Percentiles rank a stretch among this genome's conserved stretches.
Conservation (phyloP, 2,888 invertebrate genomes). For the Lobophora halterata region DNA sequence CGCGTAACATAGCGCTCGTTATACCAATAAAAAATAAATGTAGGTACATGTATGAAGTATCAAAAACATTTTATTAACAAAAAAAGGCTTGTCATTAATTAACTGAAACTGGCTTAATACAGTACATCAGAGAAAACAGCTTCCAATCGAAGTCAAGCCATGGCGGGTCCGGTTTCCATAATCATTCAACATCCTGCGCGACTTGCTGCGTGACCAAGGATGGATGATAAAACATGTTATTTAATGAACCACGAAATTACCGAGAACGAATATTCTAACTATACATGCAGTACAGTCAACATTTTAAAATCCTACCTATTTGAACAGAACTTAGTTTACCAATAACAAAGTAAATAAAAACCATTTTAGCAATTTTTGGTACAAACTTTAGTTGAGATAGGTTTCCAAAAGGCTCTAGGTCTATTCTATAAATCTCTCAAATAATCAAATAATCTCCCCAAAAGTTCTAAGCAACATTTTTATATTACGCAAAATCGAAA, state of each 20-base stretch:
- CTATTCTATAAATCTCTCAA: constrained; percentile 2
- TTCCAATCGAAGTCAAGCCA: constrained; percentile 12
- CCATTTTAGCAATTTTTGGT: neutral
- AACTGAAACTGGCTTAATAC: constrained; percentile 13
- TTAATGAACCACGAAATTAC: no score
- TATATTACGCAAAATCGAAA: constrained; percentile 10
- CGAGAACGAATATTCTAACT: no score
- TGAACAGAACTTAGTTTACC: no score
- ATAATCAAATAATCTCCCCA: neutral
- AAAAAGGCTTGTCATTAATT: constrained; percentile 16
- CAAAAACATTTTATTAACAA: constrained; percentile 10
- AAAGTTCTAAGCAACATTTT: neutral
- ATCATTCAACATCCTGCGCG: constrained; percentile 23
- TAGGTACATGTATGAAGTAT: constrained; percentile 16
- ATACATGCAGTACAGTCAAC: no score
- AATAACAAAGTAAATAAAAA: constrained; percentile 3
- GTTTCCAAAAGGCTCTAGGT: neutral
- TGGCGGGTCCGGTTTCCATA: constrained; percentile 19
- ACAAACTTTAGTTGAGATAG: neutral
- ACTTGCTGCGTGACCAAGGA: neutral
- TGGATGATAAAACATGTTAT: neutral
- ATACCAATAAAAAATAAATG: constrained; percentile 22
- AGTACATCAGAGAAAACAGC: constrained; percentile 20
- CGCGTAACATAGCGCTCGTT: constrained; percentile 37
- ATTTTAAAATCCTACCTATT: no score